phyloP scores from a whole-genome alignment of 2,888 invertebrate species.

The Oscheius sp. region DNA sequence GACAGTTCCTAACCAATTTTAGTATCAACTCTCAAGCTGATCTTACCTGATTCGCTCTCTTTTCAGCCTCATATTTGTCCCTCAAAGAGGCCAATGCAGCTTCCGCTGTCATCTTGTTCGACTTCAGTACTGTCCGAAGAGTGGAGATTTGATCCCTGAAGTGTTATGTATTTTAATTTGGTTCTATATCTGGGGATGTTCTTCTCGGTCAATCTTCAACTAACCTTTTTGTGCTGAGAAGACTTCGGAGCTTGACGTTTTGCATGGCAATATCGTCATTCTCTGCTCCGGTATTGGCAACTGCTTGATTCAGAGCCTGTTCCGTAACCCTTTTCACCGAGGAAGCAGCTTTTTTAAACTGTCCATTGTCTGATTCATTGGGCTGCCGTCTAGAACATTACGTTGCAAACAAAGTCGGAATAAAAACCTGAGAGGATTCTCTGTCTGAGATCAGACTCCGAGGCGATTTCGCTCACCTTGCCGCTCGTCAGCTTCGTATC shows the following conservation, averaged over 20 bases:
- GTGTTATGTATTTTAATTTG: not conserved
- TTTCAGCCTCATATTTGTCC: slow-evolving; percentile 98
- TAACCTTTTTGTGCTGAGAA: slow-evolving; percentile 58
- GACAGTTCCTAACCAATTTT: slow-evolving; percentile 84
- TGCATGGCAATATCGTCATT: slow-evolving; percentile 92
- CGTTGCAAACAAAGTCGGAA: not conserved
- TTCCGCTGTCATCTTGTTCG: slow-evolving; percentile 96
- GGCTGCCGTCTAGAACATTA: slow-evolving; percentile 41
- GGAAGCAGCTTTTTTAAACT: slow-evolving; percentile 74
- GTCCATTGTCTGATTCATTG: slow-evolving; percentile 58
- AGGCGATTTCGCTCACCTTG: slow-evolving; percentile 54
- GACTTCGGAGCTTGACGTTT: slow-evolving; percentile 84
- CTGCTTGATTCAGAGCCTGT: slow-evolving; percentile 83
- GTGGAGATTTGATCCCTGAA: slow-evolving; percentile 87
- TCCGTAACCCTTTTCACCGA: slow-evolving; percentile 86
- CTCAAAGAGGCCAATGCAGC: slow-evolving; percentile 95
- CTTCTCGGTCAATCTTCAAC: too few relatives aligned
- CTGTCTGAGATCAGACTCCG: slow-evolving; percentile 65
- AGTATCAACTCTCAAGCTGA: not conserved
- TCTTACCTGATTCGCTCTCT: slow-evolving; percentile 77
- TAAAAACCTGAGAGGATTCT: slow-evolving; percentile 54
- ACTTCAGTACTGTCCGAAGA: slow-evolving; percentile 94
- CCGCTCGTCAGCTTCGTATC: slow-evolving; percentile 49
- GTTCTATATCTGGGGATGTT: too few relatives aligned
- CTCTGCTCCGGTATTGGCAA: slow-evolving; percentile 72